These are phyloP conservation scores for Esox masquinongy DNA, from an alignment of 2,797 vertebrate species.

Conservation along the genomic window DNA sequence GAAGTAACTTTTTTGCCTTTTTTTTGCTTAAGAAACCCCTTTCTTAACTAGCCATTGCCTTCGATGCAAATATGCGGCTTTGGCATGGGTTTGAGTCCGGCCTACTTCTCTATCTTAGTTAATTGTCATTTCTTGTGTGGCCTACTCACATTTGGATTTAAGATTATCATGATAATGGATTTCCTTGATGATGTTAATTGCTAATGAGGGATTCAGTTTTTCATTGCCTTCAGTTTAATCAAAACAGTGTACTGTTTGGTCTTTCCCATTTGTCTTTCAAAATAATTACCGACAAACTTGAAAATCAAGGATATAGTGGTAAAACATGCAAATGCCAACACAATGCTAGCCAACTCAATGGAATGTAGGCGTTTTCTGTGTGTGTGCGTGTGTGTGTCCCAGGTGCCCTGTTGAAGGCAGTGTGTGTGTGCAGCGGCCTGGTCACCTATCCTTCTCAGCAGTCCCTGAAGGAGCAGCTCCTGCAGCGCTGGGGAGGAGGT, in stretches of 20 bases:
- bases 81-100: no score
- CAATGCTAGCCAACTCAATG: not conserved
- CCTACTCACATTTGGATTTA: no score
- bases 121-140: no score
- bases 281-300: not conserved
- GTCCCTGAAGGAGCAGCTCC: conserved; percentile 81
- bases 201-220: not conserved
- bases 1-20: no score
- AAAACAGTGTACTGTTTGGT: not conserved
- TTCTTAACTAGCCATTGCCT: no score
- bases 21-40: no score
- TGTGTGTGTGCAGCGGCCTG: conserved; percentile 85
- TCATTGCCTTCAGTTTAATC: not conserved
- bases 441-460: conserved; percentile 74
- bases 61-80: no score
- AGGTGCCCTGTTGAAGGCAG: conserved; percentile 93
- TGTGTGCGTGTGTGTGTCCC: no score
- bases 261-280: not conserved
- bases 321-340: not conserved
- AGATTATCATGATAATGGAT: not conserved
- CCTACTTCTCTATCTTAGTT: no score
- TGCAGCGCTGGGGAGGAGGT: conserved; percentile 79
- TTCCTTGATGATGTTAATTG: not conserved
- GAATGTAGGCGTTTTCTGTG: not conserved
- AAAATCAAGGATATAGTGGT: not conserved